Evolutionary conservation across 92 coral and sea anemone species (phyloP).

Genomic region (Bergia sp.): DNA sequence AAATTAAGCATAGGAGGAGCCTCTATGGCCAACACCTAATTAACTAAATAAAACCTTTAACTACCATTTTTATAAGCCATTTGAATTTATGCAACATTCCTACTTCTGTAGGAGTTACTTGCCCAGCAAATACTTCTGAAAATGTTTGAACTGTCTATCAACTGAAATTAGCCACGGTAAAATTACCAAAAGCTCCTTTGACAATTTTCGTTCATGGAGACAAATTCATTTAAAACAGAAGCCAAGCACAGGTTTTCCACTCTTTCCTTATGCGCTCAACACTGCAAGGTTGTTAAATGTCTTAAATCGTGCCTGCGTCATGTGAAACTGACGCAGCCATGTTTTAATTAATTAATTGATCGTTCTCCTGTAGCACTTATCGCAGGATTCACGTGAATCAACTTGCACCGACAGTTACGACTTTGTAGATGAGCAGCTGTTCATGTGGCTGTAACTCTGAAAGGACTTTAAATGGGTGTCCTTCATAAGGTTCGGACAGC

Average conservation of each 20-base stretch:
- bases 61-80: no score
- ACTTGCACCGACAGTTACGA: slow-evolving; percentile 47
- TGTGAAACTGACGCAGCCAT: slow-evolving; percentile 57
- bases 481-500: slow-evolving; percentile 43
- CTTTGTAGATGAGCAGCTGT: slow-evolving; percentile 48
- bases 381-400: slow-evolving; percentile 63
- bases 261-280: slow-evolving; percentile 57
- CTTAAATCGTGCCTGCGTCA: slow-evolving; percentile 59
- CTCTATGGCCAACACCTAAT: no score
- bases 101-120: no score
- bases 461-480: slow-evolving; percentile 38
- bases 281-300: slow-evolving; percentile 42
- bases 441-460: slow-evolving; percentile 14
- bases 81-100: no score
- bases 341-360: slow-evolving; percentile 57
- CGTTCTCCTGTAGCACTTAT: slow-evolving; percentile 63
- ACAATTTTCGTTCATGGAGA: slow-evolving; percentile 50
- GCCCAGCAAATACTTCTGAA: no score
- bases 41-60: no score
- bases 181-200: no score
- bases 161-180: no score
- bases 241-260: slow-evolving; percentile 5
- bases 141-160: no score
- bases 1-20: no score
- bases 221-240: slow-evolving; percentile 37